Base-by-base conservation (phyloP, 35 echinoderm and acorn worm genomes). In the Apostichopus japonicus region DNA sequence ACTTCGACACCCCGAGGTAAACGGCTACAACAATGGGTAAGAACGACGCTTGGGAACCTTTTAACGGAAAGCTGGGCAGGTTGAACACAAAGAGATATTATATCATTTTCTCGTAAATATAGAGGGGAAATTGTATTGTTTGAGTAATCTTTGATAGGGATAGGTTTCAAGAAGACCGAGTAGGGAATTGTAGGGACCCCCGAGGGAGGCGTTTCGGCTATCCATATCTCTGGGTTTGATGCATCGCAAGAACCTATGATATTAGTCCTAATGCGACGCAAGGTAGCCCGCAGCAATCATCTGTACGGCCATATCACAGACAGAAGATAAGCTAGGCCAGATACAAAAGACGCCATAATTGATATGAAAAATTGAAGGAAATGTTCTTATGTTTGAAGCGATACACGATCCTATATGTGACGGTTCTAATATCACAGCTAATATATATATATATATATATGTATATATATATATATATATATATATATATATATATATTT, bases 31-130 rank as follows among this genome's bases (percentile, higher is more conserved):
- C 54, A 84, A 84, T 84, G 81, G n/a, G 8, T 0, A 23, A 1
- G 17, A 6, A 14, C 55, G 54, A 53, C 54, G 54, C 81, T 84
- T 10, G 55, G 55, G 54, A 84, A 84, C 81, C 54, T 57, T 57
- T 57, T 84, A 84, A 84, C 14, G 81, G 55, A 84, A 84, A 57
- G 54, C 53, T 84, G 54, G 54, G 81, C 54, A 58, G 54, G 54
- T 58, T 22, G 81, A 19, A n/a, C 54, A 55, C 54, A 84, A 84
- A 84, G 81, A 84, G 14, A 84, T 84, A 84, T 84, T 84, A 57
- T 84, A 84, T 84, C 81, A 84, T 84, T 84, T 58, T 84, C 54
- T 84, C 17, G 81, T 59, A 84, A 57, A 58, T 84, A 84, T 84
- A 19, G 21, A 84, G 33, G 78, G 33, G 54, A 57, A 84, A 53